Conservation (phyloP, 2,113 vertebrate genomes). For the Malurus elegans region DNA sequence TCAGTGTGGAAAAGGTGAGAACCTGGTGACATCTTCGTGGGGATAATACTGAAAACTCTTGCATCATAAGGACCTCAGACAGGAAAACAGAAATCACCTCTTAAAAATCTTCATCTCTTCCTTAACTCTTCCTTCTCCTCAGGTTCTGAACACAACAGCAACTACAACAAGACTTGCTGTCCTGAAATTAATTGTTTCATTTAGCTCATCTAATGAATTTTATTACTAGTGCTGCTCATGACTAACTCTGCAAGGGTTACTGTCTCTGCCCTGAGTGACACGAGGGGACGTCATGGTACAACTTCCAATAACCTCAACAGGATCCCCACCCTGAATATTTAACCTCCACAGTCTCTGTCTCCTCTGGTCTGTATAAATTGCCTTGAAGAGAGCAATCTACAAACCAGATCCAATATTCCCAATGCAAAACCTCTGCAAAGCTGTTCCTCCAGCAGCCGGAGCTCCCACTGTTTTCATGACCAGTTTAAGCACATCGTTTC, state of each 20-base stretch:
- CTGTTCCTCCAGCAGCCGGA: neutral
- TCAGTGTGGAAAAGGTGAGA: neutral
- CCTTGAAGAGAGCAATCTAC: neutral
- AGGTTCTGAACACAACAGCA: neutral
- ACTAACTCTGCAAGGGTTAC: neutral
- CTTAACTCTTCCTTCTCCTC: neutral
- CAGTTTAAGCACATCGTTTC: neutral
- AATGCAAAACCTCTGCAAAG: neutral
- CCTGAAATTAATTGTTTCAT: neutral
- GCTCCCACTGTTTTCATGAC: neutral
- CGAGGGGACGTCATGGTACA: neutral
- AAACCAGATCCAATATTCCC: neutral
- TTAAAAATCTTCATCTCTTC: neutral
- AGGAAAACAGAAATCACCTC: neutral
- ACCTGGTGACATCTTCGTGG: neutral
- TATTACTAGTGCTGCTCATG: neutral
- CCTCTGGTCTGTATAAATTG: constrained; percentile 27
- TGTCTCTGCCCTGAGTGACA: neutral
- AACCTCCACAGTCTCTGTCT: constrained; percentile 13
- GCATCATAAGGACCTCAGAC: neutral
- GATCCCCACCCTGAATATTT: constrained; percentile 49
- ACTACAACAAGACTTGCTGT: neutral
- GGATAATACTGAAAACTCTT: neutral
- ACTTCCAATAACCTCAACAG: constrained; percentile 47
- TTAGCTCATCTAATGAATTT: neutral